phyloP scores from a whole-genome alignment of 2,797 vertebrate genomes.

The Chelon labrosus region DNA sequence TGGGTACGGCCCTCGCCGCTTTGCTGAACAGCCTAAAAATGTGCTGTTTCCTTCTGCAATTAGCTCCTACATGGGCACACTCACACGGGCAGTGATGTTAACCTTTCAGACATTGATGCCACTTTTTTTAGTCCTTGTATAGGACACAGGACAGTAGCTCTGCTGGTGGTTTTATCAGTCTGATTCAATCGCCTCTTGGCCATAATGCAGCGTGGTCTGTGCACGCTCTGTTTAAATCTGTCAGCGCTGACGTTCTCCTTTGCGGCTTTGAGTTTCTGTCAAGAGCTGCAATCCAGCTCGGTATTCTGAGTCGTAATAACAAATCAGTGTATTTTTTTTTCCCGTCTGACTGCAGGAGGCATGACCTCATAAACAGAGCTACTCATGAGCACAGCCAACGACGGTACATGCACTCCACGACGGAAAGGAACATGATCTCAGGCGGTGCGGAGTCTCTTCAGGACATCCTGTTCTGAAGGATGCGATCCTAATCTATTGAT shows the following conservation, averaged over 20 bases:
- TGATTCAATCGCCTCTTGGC: slow-evolving; percentile 26
- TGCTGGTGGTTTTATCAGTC: slow-evolving; percentile 12
- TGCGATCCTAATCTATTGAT: slow-evolving; percentile 1
- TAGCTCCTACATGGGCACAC: slow-evolving; percentile 61
- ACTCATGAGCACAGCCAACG: slow-evolving; percentile 10
- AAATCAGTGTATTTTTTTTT: slow-evolving; percentile 17
- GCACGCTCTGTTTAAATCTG: slow-evolving; percentile 35
- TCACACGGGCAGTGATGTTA: slow-evolving; percentile 55
- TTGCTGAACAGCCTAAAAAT: slow-evolving; percentile 69
- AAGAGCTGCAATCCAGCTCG: not conserved
- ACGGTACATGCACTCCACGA: slow-evolving; percentile 2
- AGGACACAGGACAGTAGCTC: slow-evolving; percentile 2
- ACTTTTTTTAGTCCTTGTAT: slow-evolving; percentile 40
- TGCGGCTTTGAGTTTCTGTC: not conserved
- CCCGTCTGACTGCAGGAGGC: slow-evolving; percentile 38
- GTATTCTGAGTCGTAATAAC: slow-evolving; percentile 2
- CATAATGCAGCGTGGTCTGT: slow-evolving; percentile 20
- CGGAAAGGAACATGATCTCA: slow-evolving; percentile 5
- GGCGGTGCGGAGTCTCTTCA: slow-evolving; percentile 14
- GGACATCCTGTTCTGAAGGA: slow-evolving; percentile 8
- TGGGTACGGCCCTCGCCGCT: slow-evolving; percentile 32
- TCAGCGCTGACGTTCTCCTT: not conserved
- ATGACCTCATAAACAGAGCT: slow-evolving; percentile 40
- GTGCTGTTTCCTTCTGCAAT: slow-evolving; percentile 69
- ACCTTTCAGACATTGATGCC: slow-evolving; percentile 57